Conservation (phyloP, 1,140 invertebrate species). For the Thrips palmi region DNA sequence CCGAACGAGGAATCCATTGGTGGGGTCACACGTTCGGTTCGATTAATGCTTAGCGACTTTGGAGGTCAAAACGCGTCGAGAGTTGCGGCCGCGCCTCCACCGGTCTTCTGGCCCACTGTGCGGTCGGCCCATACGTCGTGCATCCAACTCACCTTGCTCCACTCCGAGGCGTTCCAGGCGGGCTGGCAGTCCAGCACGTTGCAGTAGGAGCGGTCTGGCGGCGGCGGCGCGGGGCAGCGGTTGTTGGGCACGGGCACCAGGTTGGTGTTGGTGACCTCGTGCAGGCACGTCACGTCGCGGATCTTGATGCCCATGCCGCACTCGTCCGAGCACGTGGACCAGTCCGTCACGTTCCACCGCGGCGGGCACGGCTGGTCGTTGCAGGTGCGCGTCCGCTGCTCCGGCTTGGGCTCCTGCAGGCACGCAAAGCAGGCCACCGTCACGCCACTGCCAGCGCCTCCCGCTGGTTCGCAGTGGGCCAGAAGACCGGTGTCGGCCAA, state of each 20-base stretch:
- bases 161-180: slow-evolving; percentile 62
- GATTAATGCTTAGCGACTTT: no score
- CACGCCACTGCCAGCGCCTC: no score
- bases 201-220: slow-evolving; percentile 72
- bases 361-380: slow-evolving; percentile 85
- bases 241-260: slow-evolving; percentile 72
- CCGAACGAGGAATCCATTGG: no score
- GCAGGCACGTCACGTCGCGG: slow-evolving; percentile 76
- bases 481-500: no score
- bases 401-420: slow-evolving; percentile 61
- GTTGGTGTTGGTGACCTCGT: slow-evolving; percentile 74
- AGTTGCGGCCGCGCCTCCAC: no score
- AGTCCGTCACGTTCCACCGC: slow-evolving; percentile 72
- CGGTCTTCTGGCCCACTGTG: no score
- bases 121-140: no score
- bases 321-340: slow-evolving; percentile 36
- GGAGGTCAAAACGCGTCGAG: no score
- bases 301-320: slow-evolving; percentile 69
- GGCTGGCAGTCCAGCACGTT: slow-evolving; percentile 82
- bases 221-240: slow-evolving; percentile 74
- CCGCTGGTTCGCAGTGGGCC: no score
- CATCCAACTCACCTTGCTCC: slow-evolving; percentile 54
- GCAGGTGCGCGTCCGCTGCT: slow-evolving; percentile 75
- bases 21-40: no score
- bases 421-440: no score